These are phyloP conservation scores for Neoarius graeffei DNA, from an alignment of 2,113 vertebrate genomes.

Conservation along the genomic window DNA sequence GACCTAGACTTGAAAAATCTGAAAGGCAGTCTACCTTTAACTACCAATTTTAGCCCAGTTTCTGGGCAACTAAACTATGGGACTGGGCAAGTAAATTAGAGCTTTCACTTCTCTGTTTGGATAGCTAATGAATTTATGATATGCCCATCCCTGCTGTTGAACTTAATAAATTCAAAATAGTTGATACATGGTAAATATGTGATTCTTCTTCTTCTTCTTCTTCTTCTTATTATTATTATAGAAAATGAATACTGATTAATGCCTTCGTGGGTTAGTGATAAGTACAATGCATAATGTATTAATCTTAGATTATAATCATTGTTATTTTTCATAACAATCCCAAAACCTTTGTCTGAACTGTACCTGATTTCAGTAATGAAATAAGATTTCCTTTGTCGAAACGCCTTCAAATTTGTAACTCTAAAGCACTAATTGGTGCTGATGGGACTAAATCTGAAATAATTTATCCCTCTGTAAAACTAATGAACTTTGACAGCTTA, in stretches of 20 bases:
- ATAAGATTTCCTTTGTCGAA: background rate
- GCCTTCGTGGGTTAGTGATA: background rate
- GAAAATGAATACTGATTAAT: background rate
- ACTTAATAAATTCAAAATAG: too few species aligned
- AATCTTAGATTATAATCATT: background rate
- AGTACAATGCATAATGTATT: background rate
- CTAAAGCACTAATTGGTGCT: background rate
- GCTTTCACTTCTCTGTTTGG: background rate
- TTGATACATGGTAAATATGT: too few species aligned
- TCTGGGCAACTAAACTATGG: background rate
- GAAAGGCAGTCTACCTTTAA: too few species aligned
- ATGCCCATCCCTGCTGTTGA: too few species aligned
- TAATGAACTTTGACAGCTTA: slow-evolving; percentile 14
- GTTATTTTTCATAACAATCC: background rate
- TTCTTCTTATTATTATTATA: background rate
- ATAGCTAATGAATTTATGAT: too few species aligned
- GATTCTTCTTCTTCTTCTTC: background rate
- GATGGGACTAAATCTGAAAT: background rate
- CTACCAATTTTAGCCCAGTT: background rate
- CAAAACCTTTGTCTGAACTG: background rate
- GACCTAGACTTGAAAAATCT: too few species aligned
- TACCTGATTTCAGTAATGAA: background rate
- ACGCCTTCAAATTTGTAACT: background rate
- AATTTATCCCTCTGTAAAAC: background rate
- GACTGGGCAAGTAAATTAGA: background rate